Conservation (phyloP, 2,113 vertebrate genomes). For the Excalfactoria chinensis region DNA sequence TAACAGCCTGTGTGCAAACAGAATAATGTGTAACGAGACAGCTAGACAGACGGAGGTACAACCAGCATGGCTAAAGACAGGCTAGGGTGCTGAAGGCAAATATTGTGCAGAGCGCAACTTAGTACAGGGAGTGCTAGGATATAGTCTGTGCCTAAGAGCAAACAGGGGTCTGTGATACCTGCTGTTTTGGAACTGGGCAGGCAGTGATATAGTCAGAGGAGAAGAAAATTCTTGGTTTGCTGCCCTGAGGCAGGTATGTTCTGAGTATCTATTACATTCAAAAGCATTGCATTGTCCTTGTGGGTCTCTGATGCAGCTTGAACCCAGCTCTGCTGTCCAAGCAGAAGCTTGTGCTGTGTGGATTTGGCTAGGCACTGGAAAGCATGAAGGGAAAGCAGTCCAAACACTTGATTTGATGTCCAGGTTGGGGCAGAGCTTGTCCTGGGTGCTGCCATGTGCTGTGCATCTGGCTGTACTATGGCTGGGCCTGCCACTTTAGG, state of each 20-base stretch:
- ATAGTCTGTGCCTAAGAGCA: neutral
- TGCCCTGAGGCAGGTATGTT: neutral
- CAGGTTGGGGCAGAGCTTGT: neutral
- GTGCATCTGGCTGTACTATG: neutral
- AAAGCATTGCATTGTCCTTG: rapidly evolving
- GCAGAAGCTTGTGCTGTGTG: neutral
- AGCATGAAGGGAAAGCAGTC: neutral
- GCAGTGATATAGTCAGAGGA: neutral
- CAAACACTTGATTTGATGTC: neutral
- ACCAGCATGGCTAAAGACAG: neutral
- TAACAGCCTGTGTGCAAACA: conserved; percentile 25
- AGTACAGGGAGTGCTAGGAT: neutral
- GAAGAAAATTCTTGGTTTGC: neutral
- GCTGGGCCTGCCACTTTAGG: neutral
- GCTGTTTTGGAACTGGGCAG: neutral
- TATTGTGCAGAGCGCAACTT: neutral
- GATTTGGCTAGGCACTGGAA: neutral
- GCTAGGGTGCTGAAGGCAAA: conserved; percentile 7
- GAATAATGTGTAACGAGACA: neutral
- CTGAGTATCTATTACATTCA: neutral
- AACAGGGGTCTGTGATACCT: neutral
- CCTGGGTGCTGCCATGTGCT: neutral
- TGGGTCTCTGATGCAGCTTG: too few relatives aligned
- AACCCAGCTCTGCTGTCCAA: neutral
- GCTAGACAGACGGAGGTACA: neutral